Percentiles rank a stretch among this genome's conserved stretches.
Evolutionary conservation across 2,797 vertebrate genomes (phyloP).

Genomic region (Oophaga sylvatica): DNA sequence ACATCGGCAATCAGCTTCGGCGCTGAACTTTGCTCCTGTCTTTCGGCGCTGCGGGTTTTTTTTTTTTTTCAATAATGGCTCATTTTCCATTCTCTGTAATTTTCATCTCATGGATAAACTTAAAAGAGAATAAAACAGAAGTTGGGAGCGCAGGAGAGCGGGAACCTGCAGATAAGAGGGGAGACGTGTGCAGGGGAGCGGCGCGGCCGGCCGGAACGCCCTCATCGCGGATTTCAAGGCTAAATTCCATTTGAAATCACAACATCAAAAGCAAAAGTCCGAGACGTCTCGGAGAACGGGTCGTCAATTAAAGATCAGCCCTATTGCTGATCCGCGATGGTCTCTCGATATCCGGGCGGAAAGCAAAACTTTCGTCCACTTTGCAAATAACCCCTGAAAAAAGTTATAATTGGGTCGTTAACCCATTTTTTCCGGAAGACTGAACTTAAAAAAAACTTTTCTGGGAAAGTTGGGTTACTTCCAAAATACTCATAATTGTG

Average conservation of each 20-base stretch:
- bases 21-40: conserved; percentile 35
- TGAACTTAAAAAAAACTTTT: background rate
- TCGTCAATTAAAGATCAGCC: conserved; percentile 26
- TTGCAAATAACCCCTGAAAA: background rate
- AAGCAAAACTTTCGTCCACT: background rate
- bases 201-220: background rate
- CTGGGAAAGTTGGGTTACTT: background rate
- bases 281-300: conserved; percentile 23
- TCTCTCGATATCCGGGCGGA: background rate
- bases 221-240: conserved; percentile 34
- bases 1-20: conserved; percentile 20
- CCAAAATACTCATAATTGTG: background rate
- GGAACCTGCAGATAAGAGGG: conserved; percentile 39
- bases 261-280: conserved; percentile 45
- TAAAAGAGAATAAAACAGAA: conserved; percentile 60
- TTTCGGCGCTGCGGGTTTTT: conserved; percentile 37
- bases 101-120: conserved; percentile 53
- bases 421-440: background rate
- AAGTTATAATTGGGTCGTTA: background rate
- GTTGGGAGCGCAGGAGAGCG: conserved; percentile 34
- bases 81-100: conserved; percentile 58
- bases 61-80: conserved; percentile 47
- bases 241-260: conserved; percentile 49
- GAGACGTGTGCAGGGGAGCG: background rate
- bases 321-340: background rate